Percentiles rank a stretch among this genome's conserved stretches.
phyloP scores from a whole-genome alignment of 2,888 invertebrate genomes.

The Helobdella robusta region DNA sequence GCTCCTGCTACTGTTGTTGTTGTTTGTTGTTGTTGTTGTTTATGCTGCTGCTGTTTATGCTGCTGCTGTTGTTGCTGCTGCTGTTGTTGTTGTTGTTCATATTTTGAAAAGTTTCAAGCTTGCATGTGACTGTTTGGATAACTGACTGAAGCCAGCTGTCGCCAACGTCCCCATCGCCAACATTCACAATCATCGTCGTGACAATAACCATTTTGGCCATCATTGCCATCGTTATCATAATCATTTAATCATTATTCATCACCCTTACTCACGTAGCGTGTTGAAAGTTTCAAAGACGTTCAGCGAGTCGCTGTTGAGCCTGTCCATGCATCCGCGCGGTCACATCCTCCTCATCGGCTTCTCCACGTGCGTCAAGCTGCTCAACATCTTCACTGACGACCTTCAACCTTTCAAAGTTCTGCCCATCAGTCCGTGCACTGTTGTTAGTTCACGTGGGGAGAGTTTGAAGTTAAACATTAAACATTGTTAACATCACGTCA shows the following conservation, averaged over 20 bases:
- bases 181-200: no score
- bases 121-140: no score
- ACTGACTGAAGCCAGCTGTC: no score
- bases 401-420: conserved; percentile 63
- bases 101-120: background rate
- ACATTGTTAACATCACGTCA: no score
- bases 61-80: background rate
- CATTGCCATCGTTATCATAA: no score
- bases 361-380: conserved; percentile 75
- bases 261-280: conserved; percentile 38
- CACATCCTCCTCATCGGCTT: conserved; percentile 79
- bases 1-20: background rate
- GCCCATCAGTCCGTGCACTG: conserved; percentile 65
- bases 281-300: conserved; percentile 70
- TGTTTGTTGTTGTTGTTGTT: no score
- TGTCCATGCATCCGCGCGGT: conserved; percentile 67
- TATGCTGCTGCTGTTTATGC: background rate
- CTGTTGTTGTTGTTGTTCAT: background rate
- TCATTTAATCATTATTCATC: background rate
- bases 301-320: conserved; percentile 66
- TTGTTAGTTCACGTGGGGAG: conserved; percentile 50
- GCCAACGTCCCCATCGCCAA: no score
- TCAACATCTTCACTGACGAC: conserved; percentile 79
- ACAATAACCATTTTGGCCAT: no score
- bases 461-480: no score